Conservation (phyloP, 2,797 vertebrate genomes). For the Pseudochirops cupreus region DNA sequence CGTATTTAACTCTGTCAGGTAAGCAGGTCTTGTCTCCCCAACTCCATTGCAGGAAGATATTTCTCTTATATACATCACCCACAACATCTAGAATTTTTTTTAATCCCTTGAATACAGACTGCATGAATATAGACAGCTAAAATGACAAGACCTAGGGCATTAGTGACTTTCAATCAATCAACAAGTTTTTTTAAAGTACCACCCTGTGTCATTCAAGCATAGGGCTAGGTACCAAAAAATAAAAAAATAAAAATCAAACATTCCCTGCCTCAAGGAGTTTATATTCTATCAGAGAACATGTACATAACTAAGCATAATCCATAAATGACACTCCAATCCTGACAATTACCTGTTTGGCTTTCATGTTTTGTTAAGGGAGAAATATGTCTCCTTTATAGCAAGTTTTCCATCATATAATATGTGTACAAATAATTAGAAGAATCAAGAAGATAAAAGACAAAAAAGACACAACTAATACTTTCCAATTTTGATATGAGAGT, state of each 20-base stretch:
- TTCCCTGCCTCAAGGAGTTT: background rate
- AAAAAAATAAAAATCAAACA: background rate
- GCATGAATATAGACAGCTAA: background rate
- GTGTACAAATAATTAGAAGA: background rate
- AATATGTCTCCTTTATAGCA: background rate
- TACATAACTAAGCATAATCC: background rate
- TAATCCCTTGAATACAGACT: background rate
- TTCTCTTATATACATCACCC: background rate
- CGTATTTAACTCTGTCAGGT: background rate
- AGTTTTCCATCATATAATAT: background rate
- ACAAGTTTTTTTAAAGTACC: background rate
- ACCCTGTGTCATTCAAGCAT: background rate
- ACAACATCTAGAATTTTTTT: background rate
- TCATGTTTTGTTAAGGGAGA: background rate
- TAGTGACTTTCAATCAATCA: background rate
- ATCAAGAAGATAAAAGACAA: background rate
- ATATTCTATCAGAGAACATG: background rate
- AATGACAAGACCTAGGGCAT: background rate
- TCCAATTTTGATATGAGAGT: background rate
- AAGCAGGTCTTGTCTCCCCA: background rate
- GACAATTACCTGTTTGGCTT: background rate
- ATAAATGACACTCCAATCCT: background rate
- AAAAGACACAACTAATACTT: background rate
- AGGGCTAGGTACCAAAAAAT: background rate
- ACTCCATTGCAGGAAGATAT: background rate